phyloP scores from a whole-genome alignment of 2,797 vertebrate genomes.

The Cottoperca gobio region DNA sequence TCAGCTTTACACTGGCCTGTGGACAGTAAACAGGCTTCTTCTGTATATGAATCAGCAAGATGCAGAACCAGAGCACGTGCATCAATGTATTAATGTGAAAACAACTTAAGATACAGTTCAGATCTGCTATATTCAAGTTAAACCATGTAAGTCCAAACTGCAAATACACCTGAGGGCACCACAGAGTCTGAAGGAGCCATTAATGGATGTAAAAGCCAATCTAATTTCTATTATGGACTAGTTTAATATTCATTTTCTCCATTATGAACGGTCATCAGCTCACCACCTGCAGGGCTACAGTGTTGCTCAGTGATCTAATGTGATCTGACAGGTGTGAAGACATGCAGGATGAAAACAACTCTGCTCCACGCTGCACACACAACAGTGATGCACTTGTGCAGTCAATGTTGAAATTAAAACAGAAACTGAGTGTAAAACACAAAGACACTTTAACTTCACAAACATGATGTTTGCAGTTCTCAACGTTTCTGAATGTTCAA shows the following conservation, averaged over 20 bases:
- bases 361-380: conserved; percentile 1
- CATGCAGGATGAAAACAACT: neutral
- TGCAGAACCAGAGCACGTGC: neutral
- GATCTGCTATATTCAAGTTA: too few relatives aligned
- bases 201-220: conserved; percentile 36
- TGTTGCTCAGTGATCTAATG: conserved; percentile 49
- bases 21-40: neutral
- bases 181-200: neutral
- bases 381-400: neutral
- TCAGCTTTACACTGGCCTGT: neutral
- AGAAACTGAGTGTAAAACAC: neutral
- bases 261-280: conserved; percentile 52
- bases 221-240: conserved; percentile 33
- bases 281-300: conserved; percentile 39
- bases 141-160: too few relatives aligned
- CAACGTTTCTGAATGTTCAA: neutral
- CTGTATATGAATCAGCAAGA: neutral
- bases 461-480: neutral
- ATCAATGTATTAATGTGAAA: neutral
- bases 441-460: neutral
- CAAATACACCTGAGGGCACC: neutral
- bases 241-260: conserved; percentile 46
- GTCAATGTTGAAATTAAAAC: too few relatives aligned
- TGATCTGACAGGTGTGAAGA: conserved; percentile 33
- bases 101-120: neutral